Evolutionary conservation across 2,888 invertebrate genomes (phyloP).

Genomic region (Anodontia alba): DNA sequence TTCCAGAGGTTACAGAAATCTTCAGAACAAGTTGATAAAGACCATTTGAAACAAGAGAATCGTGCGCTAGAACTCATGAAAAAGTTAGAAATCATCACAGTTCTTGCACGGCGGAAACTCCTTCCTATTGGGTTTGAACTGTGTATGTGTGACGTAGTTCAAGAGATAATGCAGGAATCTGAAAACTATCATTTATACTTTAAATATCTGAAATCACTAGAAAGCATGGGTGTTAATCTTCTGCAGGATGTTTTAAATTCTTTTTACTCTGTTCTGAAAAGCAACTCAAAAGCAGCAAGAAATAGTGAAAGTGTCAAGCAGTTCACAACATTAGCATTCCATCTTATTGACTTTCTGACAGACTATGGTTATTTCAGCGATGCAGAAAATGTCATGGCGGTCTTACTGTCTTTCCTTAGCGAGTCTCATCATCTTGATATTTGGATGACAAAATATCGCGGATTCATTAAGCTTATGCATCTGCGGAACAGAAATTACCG

Average conservation of each 20-base stretch:
- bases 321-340: conserved; percentile 74
- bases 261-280: conserved; percentile 68
- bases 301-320: conserved; percentile 70
- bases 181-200: conserved; percentile 75
- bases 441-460: conserved; percentile 77
- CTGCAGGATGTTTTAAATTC: conserved; percentile 72
- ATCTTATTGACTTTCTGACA: conserved; percentile 73
- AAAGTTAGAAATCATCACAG: conserved; percentile 76
- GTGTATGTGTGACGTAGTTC: conserved; percentile 77
- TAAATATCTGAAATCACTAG: conserved; percentile 75
- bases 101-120: conserved; percentile 69
- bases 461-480: conserved; percentile 77
- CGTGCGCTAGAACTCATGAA: conserved; percentile 72
- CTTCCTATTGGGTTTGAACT: conserved; percentile 79
- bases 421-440: conserved; percentile 73
- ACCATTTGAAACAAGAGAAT: conserved; percentile 70
- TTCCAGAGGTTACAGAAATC: conserved; percentile 68
- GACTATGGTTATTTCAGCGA: conserved; percentile 73
- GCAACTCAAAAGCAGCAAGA: conserved; percentile 65
- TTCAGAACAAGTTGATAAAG: conserved; percentile 65
- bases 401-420: conserved; percentile 71
- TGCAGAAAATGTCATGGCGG: conserved; percentile 72
- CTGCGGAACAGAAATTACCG: conserved; percentile 76
- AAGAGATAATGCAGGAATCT: conserved; percentile 74
- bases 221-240: conserved; percentile 67